Conservation (phyloP, 2,797 vertebrate species). For the Florisuga fusca region DNA sequence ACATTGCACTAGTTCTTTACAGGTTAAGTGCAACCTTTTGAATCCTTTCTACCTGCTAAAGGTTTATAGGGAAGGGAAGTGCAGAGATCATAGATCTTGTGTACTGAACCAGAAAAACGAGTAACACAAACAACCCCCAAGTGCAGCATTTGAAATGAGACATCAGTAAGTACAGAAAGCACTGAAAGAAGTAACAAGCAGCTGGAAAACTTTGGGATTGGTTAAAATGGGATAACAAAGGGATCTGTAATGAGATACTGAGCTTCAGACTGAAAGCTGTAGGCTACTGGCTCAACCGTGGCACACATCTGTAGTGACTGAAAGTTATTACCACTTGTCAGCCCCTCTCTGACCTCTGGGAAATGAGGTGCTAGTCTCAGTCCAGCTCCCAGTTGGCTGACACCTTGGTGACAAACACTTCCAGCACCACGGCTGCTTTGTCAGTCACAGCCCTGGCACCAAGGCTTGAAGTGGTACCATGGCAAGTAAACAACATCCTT, state of each 20-base stretch:
- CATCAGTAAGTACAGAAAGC: neutral
- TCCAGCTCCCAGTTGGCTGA: neutral
- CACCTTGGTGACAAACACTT: neutral
- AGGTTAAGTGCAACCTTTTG: neutral
- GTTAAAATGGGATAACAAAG: neutral
- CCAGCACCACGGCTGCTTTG: neutral
- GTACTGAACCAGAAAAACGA: neutral
- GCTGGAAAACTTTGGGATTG: neutral
- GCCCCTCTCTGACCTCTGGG: conserved; percentile 13
- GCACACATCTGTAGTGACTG: neutral
- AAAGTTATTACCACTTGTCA: neutral
- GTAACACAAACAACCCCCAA: neutral
- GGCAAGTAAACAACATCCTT: neutral
- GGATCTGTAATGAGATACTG: neutral
- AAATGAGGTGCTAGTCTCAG: neutral
- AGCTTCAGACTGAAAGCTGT: neutral
- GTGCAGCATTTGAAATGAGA: neutral
- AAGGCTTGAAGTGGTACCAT: accelerated
- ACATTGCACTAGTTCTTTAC: neutral
- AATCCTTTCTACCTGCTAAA: neutral
- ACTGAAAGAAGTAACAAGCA: neutral
- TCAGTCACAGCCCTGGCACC: neutral
- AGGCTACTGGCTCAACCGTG: neutral
- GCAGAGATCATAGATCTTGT: neutral
- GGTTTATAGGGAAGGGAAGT: neutral